Conservation (phyloP, 2,797 vertebrate genomes). For the Myotis pilosus region DNA sequence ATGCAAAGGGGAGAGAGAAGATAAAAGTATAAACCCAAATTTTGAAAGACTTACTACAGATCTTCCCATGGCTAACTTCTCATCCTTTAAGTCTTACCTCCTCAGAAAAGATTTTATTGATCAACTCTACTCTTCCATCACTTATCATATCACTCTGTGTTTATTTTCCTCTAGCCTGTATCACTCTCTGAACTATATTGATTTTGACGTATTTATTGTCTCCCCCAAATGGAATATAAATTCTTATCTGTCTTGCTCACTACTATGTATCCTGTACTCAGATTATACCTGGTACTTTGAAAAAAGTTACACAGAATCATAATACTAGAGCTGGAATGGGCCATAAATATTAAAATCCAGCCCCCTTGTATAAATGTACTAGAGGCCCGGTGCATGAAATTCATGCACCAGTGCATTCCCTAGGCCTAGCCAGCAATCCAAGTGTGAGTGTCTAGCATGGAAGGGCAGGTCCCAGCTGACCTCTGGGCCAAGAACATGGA, state of each 20-base stretch:
- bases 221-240: not conserved
- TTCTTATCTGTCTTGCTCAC: not conserved
- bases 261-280: not conserved
- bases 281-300: not conserved
- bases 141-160: not conserved
- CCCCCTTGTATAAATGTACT: not conserved
- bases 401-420: too few relatives aligned
- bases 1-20: not conserved
- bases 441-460: too few relatives aligned
- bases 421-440: too few relatives aligned
- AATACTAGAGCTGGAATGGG: not conserved
- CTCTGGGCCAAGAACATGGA: not conserved
- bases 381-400: too few relatives aligned
- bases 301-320: constrained; percentile 1
- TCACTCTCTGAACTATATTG: too few relatives aligned
- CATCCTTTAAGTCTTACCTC: not conserved
- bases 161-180: not conserved
- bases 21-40: not conserved
- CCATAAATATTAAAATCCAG: constrained; percentile 14
- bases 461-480: too few relatives aligned
- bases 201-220: not conserved
- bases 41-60: not conserved
- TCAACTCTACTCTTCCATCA: not conserved
- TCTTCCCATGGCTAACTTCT: not conserved
- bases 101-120: not conserved